These are phyloP conservation scores for Drosophila ezoana DNA, from an alignment of 2,888 invertebrate genomes.

Conservation along the genomic window DNA sequence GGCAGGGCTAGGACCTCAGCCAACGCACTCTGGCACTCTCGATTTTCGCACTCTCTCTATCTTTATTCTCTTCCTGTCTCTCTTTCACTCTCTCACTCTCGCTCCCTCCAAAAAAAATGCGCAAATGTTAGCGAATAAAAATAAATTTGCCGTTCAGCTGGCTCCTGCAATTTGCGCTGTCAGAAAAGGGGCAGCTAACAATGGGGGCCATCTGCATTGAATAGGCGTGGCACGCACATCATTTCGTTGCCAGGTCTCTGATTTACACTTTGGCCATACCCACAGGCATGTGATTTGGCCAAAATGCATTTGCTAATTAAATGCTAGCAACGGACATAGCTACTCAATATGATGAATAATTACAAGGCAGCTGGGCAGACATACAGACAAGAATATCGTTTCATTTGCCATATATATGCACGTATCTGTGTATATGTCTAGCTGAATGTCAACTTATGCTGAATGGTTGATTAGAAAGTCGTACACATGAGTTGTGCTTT, in stretches of 20 bases:
- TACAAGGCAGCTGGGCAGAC: conserved; percentile 6
- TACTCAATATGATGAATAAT: conserved; percentile 28
- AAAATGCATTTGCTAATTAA: conserved; percentile 47
- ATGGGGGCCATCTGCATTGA: conserved; percentile 28
- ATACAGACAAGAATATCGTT: neutral
- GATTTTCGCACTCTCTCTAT: neutral
- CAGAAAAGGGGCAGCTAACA: conserved; percentile 20
- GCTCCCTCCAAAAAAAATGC: conserved; percentile 10
- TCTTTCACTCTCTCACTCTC: neutral
- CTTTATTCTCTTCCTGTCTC: neutral
- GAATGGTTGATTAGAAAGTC: conserved; percentile 6
- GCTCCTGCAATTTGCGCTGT: conserved; percentile 18
- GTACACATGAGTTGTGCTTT: conserved; percentile 2
- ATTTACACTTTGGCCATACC: conserved; percentile 14
- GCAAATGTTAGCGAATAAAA: conserved; percentile 30
- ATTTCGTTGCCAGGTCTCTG: conserved; percentile 9
- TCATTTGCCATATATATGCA: neutral
- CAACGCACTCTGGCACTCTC: conserved; percentile 2
- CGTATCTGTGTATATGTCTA: neutral
- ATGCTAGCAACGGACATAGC: conserved; percentile 15
- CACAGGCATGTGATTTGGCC: conserved; percentile 13
- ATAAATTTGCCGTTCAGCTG: conserved; percentile 26
- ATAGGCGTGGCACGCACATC: conserved; percentile 14
- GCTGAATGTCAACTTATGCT: conserved; percentile 14
- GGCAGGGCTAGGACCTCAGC: neutral